phyloP scores from a whole-genome alignment of 2,113 vertebrate species.

The Sturnus vulgaris region DNA sequence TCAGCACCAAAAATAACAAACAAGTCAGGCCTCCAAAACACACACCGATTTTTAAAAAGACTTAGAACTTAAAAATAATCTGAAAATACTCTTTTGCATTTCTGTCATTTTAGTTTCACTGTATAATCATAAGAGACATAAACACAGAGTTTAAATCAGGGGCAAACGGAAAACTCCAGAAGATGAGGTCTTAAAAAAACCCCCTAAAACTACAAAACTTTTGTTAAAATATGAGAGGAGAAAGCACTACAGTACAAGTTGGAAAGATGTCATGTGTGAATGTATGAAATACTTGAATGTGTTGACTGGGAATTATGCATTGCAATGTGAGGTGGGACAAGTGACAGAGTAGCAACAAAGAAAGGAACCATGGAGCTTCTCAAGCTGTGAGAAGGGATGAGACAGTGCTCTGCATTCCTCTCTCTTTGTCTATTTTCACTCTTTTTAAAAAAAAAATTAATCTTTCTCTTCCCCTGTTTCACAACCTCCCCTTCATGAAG shows the following conservation, averaged over 20 bases:
- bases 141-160: not conserved
- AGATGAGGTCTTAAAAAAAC: not conserved
- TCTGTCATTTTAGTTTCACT: not conserved
- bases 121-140: not conserved
- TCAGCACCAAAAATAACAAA: slow-evolving; percentile 43
- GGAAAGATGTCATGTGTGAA: not conserved
- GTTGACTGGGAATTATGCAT: not conserved
- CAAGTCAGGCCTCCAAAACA: not conserved
- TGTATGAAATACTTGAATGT: not conserved
- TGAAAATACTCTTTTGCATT: not conserved
- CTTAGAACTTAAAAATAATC: not conserved
- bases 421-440: not conserved
- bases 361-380: accelerated
- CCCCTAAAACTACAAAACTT: not conserved
- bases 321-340: not conserved
- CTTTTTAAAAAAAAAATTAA: not conserved
- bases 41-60: not conserved
- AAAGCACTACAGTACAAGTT: not conserved
- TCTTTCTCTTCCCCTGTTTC: not conserved
- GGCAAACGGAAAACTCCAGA: not conserved
- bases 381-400: not conserved
- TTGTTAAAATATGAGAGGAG: not conserved
- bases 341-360: not conserved
- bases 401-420: not conserved
- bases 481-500: not conserved